Evolutionary conservation across 2,113 vertebrate species (phyloP), one percentile per base, ranked within the genome.

Genomic region (Malurus cyaneus): DNA sequence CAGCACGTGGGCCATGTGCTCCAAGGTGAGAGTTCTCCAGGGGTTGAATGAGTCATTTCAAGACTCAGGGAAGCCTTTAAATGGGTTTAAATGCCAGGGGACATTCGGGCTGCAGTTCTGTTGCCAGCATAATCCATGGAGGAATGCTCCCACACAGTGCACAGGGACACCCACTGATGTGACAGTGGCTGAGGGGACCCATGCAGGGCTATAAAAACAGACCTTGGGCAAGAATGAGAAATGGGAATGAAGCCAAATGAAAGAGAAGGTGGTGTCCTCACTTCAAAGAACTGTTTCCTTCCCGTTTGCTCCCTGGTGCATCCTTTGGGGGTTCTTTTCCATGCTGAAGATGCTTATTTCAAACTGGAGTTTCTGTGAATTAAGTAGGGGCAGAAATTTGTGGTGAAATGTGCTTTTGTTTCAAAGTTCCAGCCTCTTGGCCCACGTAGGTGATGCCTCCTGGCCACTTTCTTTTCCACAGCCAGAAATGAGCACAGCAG

Each of bases 1-100:
- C 72, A 88, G 91, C 59, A 89, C 31, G 5, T 18, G 61, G 57
- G 49, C 93, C 85, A 59, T 70, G 28, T 82, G 84, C 23, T 89
- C 78, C n/a, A 52, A 89, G 79, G 87, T 91, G 44, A 47, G 31
- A 7, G 4, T 26, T 76, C 67, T 84, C 12, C 71, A 57, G 0
- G 1, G 62, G 11, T 12, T 42, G 46, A 26, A 11, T 3, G 42
- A 82, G 46, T 65, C 44, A 42, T 65, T 91, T 53, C 36, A 77
- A 60, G 14, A 9, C 52, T n/a, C 31, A 2, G 0, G 14, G 52
- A 64, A 71, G 47, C 2, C 28, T 71, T 86, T 15, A 56, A 65
- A 44, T 0, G 15, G 25, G 2, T 77, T 71, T 77, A n/a, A 77
- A 39, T 17, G 8, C 67, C 50, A 32, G 28, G 42, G 34, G 47